Evolutionary conservation across 2,888 invertebrate genomes (phyloP).

Genomic region (Myathropa florea): DNA sequence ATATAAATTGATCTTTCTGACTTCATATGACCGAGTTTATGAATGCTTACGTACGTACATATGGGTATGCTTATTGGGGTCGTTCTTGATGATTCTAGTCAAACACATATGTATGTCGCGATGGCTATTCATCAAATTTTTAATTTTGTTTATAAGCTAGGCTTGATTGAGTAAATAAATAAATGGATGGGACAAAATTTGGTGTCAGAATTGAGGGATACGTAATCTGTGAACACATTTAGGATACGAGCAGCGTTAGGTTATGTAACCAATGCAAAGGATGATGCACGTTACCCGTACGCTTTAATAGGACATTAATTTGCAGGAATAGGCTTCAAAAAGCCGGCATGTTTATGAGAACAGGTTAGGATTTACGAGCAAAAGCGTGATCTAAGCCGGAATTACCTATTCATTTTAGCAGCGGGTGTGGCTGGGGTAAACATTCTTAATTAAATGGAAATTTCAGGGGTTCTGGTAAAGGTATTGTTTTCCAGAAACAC

Average conservation of each 20-base stretch:
- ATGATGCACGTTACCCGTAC: not conserved
- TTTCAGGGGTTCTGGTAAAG: no score
- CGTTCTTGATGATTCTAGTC: not conserved
- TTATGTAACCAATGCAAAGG: not conserved
- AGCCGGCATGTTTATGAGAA: not conserved
- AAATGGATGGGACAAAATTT: not conserved
- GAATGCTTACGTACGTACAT: not conserved
- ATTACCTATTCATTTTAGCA: not conserved
- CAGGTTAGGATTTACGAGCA: not conserved
- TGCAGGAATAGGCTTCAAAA: not conserved
- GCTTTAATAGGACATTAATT: not conserved
- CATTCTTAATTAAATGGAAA: no score
- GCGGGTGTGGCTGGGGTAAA: no score
- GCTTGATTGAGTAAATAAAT: not conserved
- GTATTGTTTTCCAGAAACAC: no score
- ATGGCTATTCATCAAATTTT: not conserved
- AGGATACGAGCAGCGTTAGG: not conserved
- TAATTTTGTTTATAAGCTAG: no score
- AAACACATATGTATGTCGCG: no score
- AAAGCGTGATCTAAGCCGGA: not conserved
- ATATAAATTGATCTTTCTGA: conserved; percentile 9
- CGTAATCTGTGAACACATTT: not conserved
- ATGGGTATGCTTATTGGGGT: not conserved
- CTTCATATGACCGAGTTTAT: conserved; percentile 12
- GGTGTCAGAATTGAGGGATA: not conserved